Base-by-base conservation (phyloP, 2,113 vertebrate species). In the Oryctolagus cuniculus region DNA sequence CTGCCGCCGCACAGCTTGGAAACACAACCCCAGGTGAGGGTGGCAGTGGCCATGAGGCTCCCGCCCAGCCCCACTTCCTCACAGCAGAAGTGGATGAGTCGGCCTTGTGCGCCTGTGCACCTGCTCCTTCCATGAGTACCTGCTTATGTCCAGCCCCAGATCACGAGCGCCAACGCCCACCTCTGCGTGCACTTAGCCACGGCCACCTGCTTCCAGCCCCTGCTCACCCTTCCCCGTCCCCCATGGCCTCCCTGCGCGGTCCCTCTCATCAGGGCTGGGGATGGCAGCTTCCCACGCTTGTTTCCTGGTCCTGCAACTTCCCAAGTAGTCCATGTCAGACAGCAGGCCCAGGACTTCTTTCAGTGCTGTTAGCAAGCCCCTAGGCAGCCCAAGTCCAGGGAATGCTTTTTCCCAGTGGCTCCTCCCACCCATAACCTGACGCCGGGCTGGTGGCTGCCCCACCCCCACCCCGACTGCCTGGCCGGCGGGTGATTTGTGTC, bases 291-390 rank as follows among this genome's bases (percentile, higher is more conserved):
- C 44, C 69, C 72, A 0, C 36, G 38, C 17, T 58, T 58, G 17
- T 58, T 13, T 58, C 55, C n/a, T 17, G 55, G 55, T 58, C 55
- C 34, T 82, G 36, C 22, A 36, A 64, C 78, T 92, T 93, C 90
- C 36, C 29, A 66, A 58, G 55, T 13, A 73, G 34, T 87, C 96
- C 78, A 86, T 89, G 93, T 95, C 66, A 27, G 70, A 69, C 34
- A 91, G 29, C 67, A 88, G 0, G 24, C 44, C n/a, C 44, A 24
- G 25, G 69, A 44, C 29, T 95, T 75, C 29, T 89, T 87, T 6
- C 16, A 66, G 29, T 82, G 10, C 12, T 51, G 3, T 6, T 24
- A 89, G 85, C 70, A 96, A 83, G 49, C 10, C n/a, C 31, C 16
- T 58, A 8, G 1, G 21, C 24, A 22, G 77, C 3, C 3, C 73